phyloP scores from a whole-genome alignment of 2,888 invertebrate species.

The Tinea semifulvella region DNA sequence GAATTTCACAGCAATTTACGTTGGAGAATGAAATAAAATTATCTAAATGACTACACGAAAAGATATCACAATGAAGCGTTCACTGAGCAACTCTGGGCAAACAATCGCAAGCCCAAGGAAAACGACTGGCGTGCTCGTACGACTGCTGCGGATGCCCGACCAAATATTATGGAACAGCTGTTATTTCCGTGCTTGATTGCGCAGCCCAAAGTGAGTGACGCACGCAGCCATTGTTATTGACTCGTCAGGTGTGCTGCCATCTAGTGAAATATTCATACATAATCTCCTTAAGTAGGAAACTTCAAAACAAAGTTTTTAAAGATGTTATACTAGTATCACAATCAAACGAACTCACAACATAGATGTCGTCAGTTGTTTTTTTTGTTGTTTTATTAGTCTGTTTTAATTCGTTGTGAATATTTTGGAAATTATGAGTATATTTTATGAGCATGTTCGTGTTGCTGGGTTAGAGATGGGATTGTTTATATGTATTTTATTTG shows the following conservation, averaged over 20 bases:
- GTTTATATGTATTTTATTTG: too few relatives aligned
- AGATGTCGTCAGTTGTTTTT: too few relatives aligned
- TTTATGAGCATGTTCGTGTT: too few relatives aligned
- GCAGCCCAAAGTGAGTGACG: slow-evolving; percentile 46
- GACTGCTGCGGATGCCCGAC: slow-evolving; percentile 59
- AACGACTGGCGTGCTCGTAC: slow-evolving; percentile 41
- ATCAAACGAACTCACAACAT: too few relatives aligned
- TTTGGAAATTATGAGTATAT: too few relatives aligned
- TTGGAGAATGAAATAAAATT: slow-evolving; percentile 35
- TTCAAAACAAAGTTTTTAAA: too few relatives aligned
- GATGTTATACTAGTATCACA: too few relatives aligned
- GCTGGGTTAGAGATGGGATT: too few relatives aligned
- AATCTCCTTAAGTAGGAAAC: background rate
- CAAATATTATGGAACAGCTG: slow-evolving; percentile 65
- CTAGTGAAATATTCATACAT: slow-evolving; percentile 19
- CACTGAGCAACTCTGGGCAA: slow-evolving; percentile 32
- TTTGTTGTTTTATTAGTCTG: too few relatives aligned
- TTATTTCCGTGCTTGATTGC: slow-evolving; percentile 59
- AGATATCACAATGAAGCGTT: slow-evolving; percentile 49
- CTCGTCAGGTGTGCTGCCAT: slow-evolving; percentile 28
- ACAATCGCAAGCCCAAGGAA: slow-evolving; percentile 58
- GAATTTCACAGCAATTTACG: slow-evolving; percentile 39
- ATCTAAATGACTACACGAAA: slow-evolving; percentile 39
- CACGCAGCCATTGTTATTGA: slow-evolving; percentile 50
- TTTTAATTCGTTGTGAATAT: too few relatives aligned